These are phyloP conservation scores for Lasius fuliginosus DNA, from an alignment of 2,888 invertebrate genomes.

Conservation along the genomic window DNA sequence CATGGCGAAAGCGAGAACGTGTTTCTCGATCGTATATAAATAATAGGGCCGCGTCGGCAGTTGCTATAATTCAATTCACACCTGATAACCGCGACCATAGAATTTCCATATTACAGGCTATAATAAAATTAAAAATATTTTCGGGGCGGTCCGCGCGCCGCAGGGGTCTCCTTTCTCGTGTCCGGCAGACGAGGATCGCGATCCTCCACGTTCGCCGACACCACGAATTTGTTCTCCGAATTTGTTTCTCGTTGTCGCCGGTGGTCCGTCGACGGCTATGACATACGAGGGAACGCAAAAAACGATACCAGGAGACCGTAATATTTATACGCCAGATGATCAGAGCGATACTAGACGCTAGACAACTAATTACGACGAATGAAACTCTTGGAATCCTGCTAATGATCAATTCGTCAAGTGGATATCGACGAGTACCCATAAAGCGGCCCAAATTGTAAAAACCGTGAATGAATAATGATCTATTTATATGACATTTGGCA, in stretches of 20 bases:
- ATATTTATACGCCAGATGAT: constrained; percentile 38
- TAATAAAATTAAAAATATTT: constrained; percentile 82
- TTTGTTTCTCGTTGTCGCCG: constrained; percentile 73
- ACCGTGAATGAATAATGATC: constrained; percentile 13
- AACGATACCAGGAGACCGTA: constrained; percentile 53
- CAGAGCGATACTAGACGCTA: constrained; percentile 39
- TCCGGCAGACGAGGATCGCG: constrained; percentile 59
- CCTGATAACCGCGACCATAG: constrained; percentile 82
- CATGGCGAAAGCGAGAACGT: constrained; percentile 61
- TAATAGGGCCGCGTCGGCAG: constrained; percentile 77
- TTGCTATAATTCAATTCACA: constrained; percentile 84
- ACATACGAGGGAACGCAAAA: constrained; percentile 66
- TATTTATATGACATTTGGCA: constrained; percentile 29
- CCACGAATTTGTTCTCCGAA: constrained; percentile 74
- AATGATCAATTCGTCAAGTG: no score
- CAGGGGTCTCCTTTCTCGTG: constrained; percentile 71
- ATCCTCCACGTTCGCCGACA: constrained; percentile 65
- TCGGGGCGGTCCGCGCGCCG: constrained; percentile 77
- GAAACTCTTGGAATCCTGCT: no score
- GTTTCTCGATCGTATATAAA: constrained; percentile 75
- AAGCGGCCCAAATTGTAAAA: no score
- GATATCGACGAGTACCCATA: neutral
- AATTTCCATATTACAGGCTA: constrained; percentile 81
- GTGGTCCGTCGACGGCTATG: constrained; percentile 67
- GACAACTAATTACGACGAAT: constrained; percentile 49